These are phyloP conservation scores for Etia nguti DNA, from an alignment of 2,113 vertebrate genomes.

Conservation along the genomic window DNA sequence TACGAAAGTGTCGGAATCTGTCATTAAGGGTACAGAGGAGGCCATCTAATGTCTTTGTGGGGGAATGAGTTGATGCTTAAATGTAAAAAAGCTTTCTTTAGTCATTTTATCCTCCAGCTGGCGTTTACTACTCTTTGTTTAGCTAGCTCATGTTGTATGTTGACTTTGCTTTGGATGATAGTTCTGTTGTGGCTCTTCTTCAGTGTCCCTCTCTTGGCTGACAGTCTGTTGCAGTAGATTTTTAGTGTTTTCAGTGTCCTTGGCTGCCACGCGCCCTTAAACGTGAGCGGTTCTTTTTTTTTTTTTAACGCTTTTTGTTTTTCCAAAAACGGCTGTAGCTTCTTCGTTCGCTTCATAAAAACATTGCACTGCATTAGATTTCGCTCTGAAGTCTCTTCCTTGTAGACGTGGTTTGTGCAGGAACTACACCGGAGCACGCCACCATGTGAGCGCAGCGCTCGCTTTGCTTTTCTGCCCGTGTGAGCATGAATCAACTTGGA, in stretches of 20 bases:
- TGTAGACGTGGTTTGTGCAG: background rate
- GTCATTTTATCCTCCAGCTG: accelerated
- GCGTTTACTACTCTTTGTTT: background rate
- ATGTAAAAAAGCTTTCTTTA: background rate
- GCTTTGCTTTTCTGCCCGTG: background rate
- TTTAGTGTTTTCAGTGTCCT: background rate
- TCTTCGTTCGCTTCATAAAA: background rate
- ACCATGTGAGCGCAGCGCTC: background rate
- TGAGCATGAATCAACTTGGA: background rate
- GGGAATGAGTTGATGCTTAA: background rate
- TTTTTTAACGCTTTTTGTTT: background rate
- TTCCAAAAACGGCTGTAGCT: background rate
- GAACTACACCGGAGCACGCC: background rate
- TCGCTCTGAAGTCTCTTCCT: background rate
- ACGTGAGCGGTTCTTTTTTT: background rate
- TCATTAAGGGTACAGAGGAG: background rate
- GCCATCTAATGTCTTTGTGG: background rate
- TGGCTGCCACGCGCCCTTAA: background rate
- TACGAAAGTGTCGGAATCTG: background rate
- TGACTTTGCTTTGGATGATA: background rate
- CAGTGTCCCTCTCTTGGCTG: background rate
- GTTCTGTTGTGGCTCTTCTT: background rate
- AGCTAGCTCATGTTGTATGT: background rate
- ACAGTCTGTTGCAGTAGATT: background rate
- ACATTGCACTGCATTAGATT: background rate